These are phyloP conservation scores for Notechis scutatus DNA, from an alignment of 2,113 vertebrate genomes.

Conservation along the genomic window DNA sequence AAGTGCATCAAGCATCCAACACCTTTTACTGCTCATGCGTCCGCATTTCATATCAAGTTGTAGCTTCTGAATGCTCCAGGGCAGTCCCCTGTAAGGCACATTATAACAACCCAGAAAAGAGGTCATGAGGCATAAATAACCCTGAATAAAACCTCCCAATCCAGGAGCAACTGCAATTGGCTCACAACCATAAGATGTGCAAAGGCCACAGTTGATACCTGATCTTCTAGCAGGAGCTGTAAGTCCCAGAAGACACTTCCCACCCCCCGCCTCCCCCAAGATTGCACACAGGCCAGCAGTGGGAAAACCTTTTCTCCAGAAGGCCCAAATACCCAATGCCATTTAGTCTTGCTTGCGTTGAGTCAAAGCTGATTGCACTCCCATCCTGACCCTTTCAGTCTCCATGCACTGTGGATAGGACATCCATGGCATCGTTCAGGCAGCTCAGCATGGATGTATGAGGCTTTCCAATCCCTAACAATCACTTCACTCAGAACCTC, in stretches of 20 bases:
- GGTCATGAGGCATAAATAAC: neutral
- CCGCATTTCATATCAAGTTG: neutral
- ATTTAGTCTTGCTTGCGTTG: neutral
- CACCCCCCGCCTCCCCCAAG: too few relatives aligned
- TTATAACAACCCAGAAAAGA: neutral
- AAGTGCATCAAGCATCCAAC: neutral
- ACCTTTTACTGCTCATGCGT: neutral
- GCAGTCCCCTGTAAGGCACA: neutral
- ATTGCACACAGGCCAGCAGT: neutral
- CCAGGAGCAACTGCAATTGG: neutral
- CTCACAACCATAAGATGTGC: neutral
- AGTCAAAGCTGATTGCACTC: neutral
- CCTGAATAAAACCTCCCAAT: neutral
- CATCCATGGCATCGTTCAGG: neutral
- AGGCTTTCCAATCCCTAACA: neutral
- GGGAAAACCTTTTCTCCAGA: neutral
- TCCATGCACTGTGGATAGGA: neutral
- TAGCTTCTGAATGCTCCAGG: neutral
- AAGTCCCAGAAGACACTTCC: neutral
- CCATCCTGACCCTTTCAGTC: neutral
- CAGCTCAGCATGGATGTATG: neutral
- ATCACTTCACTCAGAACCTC: neutral
- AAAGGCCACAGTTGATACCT: neutral
- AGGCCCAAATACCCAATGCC: neutral
- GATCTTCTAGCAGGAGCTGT: neutral